Evolutionary conservation across 2,888 invertebrate species (phyloP).

Genomic region (Koerneria pararmatus): DNA sequence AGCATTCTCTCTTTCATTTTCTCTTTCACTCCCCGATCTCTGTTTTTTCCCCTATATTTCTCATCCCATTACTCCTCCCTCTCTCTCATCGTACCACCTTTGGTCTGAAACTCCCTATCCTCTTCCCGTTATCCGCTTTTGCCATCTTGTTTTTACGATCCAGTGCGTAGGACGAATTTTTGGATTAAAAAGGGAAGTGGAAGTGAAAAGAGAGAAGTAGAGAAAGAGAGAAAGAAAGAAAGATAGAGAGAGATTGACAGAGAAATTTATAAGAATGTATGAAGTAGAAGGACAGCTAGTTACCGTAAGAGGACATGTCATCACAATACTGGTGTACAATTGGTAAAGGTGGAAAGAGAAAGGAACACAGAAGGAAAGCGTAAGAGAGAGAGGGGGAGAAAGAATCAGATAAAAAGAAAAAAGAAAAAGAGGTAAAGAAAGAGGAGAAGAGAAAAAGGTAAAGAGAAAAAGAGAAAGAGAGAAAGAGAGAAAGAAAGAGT

Average conservation of each 20-base stretch:
- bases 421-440: background rate
- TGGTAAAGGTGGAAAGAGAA: background rate
- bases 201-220: background rate
- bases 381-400: conserved; percentile 2
- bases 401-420: background rate
- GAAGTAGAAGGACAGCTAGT: conserved; percentile 3
- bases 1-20: too few relatives aligned
- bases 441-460: background rate
- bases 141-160: too few relatives aligned
- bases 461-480: background rate
- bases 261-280: background rate
- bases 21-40: conserved; percentile 11
- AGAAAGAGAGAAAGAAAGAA: background rate
- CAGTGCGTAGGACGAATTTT: conserved; percentile 8
- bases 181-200: conserved; percentile 21
- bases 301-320: background rate
- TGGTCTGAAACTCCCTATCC: conserved; percentile 1
- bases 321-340: too few relatives aligned
- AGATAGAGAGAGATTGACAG: background rate
- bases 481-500: background rate
- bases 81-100: background rate
- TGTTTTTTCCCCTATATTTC: too few relatives aligned
- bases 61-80: background rate
- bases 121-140: background rate
- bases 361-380: conserved; percentile 1